Evolutionary conservation across 2,113 vertebrate species (phyloP).

Genomic region (Tachycineta bicolor): DNA sequence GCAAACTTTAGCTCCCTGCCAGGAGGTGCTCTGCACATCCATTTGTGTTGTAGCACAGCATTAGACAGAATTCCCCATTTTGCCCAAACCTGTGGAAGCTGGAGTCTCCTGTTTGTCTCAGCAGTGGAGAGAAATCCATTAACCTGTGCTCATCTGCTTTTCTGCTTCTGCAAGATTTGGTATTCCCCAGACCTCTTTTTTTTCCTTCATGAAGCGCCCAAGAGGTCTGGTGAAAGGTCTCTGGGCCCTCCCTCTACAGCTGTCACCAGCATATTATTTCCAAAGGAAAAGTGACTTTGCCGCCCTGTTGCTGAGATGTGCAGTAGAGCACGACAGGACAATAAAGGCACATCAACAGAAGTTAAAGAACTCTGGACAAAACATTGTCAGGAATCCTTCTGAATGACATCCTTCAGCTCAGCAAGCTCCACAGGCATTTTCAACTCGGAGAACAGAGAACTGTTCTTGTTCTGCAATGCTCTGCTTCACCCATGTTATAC

Average conservation of each 20-base stretch:
- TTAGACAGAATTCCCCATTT: background rate
- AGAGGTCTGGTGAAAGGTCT: background rate
- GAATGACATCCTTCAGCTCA: accelerated
- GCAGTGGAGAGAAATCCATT: background rate
- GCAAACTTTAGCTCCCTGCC: background rate
- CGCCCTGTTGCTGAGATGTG: background rate
- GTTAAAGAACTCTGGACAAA: background rate
- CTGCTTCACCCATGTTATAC: accelerated
- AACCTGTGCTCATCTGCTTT: background rate
- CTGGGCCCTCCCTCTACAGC: background rate
- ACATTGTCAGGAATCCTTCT: background rate
- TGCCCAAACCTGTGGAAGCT: background rate
- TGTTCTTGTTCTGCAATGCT: background rate
- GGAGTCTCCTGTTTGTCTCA: background rate
- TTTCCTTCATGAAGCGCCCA: background rate
- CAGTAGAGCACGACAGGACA: background rate
- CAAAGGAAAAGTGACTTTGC: background rate
- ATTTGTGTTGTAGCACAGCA: background rate
- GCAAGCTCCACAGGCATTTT: background rate
- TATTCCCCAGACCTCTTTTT: background rate
- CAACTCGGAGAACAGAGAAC: background rate
- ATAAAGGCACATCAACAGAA: background rate
- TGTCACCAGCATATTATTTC: background rate
- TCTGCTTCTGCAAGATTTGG: background rate
- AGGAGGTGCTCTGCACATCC: background rate